These are phyloP conservation scores for Tetraodon nigroviridis DNA, from an alignment of 2,113 vertebrate genomes.

Conservation along the genomic window DNA sequence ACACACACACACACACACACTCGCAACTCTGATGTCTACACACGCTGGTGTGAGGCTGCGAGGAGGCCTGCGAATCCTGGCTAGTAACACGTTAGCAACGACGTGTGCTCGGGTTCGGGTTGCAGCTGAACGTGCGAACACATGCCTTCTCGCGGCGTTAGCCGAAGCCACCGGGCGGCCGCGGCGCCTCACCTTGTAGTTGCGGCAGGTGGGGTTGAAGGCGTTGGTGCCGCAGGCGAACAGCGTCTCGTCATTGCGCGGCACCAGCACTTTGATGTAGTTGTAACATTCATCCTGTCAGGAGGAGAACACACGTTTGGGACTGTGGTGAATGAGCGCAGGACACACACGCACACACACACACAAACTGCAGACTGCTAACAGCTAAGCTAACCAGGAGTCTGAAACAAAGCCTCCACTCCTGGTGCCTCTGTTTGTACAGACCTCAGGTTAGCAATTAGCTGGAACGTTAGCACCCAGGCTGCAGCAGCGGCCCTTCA, in stretches of 20 bases:
- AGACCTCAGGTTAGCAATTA: no score
- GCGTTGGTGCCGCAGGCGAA: constrained; percentile 91
- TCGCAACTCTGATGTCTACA: no score
- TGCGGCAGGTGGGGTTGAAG: constrained; percentile 91
- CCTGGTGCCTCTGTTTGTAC: no score
- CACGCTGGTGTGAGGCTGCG: no score
- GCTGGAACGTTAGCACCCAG: no score
- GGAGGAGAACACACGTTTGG: constrained; percentile 21
- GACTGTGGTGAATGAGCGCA: constrained; percentile 30
- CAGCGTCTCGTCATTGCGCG: constrained; percentile 81
- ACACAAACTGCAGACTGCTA: neutral
- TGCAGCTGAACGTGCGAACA: constrained; percentile 1
- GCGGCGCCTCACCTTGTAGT: constrained; percentile 79
- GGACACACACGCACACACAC: neutral
- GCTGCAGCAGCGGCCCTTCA: no score
- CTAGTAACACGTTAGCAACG: no score
- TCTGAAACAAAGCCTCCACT: no score
- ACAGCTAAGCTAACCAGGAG: no score
- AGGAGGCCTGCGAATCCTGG: no score
- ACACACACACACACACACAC: neutral
- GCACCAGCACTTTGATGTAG: constrained; percentile 91
- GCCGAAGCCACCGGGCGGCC: neutral
- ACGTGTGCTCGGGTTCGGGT: neutral
- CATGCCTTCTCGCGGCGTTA: constrained; percentile 1
- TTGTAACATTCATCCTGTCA: constrained; percentile 91